Base-by-base conservation (phyloP, 2,113 vertebrate genomes). In the Pao palembangensis region DNA sequence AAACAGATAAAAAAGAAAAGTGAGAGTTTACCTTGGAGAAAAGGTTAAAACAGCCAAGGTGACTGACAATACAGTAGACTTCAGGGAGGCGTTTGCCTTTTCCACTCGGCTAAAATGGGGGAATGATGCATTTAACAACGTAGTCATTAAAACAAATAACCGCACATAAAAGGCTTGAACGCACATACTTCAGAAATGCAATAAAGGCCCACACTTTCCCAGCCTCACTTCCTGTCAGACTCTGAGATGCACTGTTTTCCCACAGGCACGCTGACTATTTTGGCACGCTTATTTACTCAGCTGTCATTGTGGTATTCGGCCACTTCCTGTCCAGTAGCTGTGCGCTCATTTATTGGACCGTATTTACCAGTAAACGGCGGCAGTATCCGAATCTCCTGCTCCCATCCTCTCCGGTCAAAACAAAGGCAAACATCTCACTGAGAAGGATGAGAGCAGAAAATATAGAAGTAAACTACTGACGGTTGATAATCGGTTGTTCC, bases 351-450 rank as follows among this genome's bases (percentile, higher is more conserved):
- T 81, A 62, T 71, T 73, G 25, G 23, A 15, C 21, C 73, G 11
- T 72, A 89, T 88, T 92, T 89, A 96, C 94, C 94, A 96, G 91
- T 67, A 96, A 88, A 71, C 94, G 93, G 8, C 94, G 92, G 70
- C 94, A 96, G 67, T 96, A 96, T 51, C 94, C 94, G 5, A 96
- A 96, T 62, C 94, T 78, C 44, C 94, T 89, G 89, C 92, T 94
- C 42, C 94, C 94, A 1, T 96, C 94, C 82, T 94, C 94, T 41
- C 94, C 93, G 1, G 94, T 96, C 83, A 96, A 69, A 78, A 96
- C 94, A 76, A 96, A 96, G 0, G 94, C 95, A 88, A 96, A 96
- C 0, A 93, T 96, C 83, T 96, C 94, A 56, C 94, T 96, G 82
- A 21, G 67, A 75, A 49, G 73, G 51, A 67, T 2, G 55, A 62